Base-by-base conservation (phyloP, 2,797 vertebrate genomes). In the Leptoclinus maculatus region DNA sequence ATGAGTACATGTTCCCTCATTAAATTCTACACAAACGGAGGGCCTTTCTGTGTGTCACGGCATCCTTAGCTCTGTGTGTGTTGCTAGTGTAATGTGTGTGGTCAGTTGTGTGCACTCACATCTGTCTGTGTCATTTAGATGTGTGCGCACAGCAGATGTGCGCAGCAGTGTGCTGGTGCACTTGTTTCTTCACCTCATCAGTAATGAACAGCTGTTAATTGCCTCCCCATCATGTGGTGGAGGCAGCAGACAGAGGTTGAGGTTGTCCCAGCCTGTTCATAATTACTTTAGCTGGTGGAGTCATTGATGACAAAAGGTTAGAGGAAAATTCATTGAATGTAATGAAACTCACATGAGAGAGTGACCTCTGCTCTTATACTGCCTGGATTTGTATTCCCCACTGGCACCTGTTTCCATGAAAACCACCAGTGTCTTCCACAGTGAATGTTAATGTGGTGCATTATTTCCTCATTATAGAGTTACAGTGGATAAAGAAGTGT, bases 1-100 rank as follows among this genome's bases (percentile, higher is more conserved):
- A 91, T 80, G 86, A 88, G 87, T 87, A 82, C 85, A 87, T 87
- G 90, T 86, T 92, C 85, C 84, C 86, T 93, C 93, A 94, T 95
- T 95, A 94, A 90, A 91, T 93, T 80, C 83, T 71, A 88, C 88
- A 84, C 88, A 89, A 89, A 83, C 83, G 16, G 65, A 63, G 77
- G 87, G 87, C 85, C 85, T 43, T 29, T 58, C 69, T 67, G 45
- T 60, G 70, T 82, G 86, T 82, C 78, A 34, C n/a, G 27, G 75
- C 80, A 58, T 80, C 78, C 47, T 65, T 16, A 1, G 29, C 58
- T 56, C 45, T 47, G 17, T 68, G 71, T 71, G 58, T 25, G 78
- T 32, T 67, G 66, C 39, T 21, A 4, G 25, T 27, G 36, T 29
- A 6, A n/a, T 56, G 65, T 71, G 63, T 32, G 19, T 29, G 72